Base-by-base conservation (phyloP, 2,113 vertebrate species). In the Rana temporaria region DNA sequence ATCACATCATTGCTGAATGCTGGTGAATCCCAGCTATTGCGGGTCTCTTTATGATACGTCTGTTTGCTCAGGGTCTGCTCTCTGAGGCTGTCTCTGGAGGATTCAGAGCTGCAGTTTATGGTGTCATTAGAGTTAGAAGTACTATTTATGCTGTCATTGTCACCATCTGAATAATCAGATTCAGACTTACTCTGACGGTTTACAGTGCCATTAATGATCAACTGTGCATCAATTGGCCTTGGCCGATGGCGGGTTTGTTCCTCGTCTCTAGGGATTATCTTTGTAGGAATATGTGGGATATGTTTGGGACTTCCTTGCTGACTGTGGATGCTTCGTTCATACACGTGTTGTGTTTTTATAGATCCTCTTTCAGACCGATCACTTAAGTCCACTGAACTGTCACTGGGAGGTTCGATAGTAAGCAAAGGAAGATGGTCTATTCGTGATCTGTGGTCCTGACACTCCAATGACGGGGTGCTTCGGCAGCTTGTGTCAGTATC, bases 51-150 rank as follows among this genome's bases (percentile, higher is more conserved):
- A 93, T 99, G 98, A 90, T 99, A 99, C 0, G 97, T 98, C 90
- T 98, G 97, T 86, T 99, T 98, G 93, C 96, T 98, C 84, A 99
- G 92, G 0, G 96, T 96, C 90, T 98, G 97, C 86, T 99, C 98
- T 20, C 97, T 92, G 71, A 99, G 92, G 88, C 97, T 98, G 92
- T 99, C 97, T 4, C 97, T 89, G 3, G 97, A 99, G 0, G 97
- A 99, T 88, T 98, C 97, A 0, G 98, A 99, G 89, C 97, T 99
- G 90, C 97, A 99, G 88, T 99, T 98, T 90, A 98, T 97, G 56
- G 98, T 99, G 83, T 99, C 98, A 0, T 99, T 99, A 26, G 97
- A 99, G 91, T 99, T 99, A 86, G 98, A 99, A 15, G 98, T 99
- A 94, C 97, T 98, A 86, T 99, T 98, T 88, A 98, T 93, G 87